Base-by-base conservation (phyloP, 2,888 invertebrate genomes). In the Andrena flavipes region DNA sequence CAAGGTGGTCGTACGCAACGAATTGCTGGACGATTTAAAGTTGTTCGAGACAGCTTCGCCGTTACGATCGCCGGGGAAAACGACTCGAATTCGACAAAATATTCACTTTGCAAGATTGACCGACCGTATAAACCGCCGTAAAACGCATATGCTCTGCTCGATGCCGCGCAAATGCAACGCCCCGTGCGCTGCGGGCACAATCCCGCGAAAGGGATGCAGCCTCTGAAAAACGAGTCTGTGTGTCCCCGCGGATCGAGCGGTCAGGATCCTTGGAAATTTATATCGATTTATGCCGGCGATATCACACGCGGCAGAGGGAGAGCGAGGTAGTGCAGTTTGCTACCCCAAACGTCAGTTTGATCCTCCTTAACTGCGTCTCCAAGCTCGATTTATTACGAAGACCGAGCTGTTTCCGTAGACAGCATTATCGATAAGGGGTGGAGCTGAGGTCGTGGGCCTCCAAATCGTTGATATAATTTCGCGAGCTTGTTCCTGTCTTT, bases 331-430 rank as follows among this genome's bases (percentile, higher is more conserved):
- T 64, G 62, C 54, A 35, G 70, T 67, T 67, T 70, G 73, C 76
- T 87, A 86, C 72, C 76, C 79, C 67, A 68, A 62, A 83, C 84
- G 84, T 84, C 87, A 80, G 82, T 86, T 88, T 86, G 86, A 89
- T 88, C 87, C 80, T 77, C 87, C 71, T 78, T 89, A 89, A 87
- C 87, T 86, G 84, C 80, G 78, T 84, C 70, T 69, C 84, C 74
- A 70, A 84, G 82, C 78, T 76, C 83, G 86, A 88, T 88, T 88
- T 88, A 89, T 89, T 89, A 87, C 84, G 76, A 84, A 86, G 80
- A 76, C 81, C 79, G 76, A 72, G 73, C 69, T 70, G 78, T 68
- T 83, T 82, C 80, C 73, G 59, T 73, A 72, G 76, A 80, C 87
- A 42, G 84, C 84, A 86, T 89, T 89, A 87, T 88, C 86, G 87